These are phyloP conservation scores for Metalampra italica DNA, from an alignment of 2,888 invertebrate genomes.

Conservation along the genomic window DNA sequence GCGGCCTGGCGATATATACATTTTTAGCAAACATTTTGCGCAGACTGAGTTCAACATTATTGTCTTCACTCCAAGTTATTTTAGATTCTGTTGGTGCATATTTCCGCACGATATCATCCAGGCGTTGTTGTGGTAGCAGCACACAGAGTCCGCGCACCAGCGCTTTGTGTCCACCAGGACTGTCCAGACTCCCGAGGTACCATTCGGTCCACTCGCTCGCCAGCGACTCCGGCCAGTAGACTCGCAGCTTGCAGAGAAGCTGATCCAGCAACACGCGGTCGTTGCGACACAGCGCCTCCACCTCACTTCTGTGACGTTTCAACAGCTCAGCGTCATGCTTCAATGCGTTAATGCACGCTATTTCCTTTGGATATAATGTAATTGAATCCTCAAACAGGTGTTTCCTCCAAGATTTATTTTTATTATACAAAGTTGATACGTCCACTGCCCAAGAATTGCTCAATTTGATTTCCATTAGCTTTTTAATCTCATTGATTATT, in stretches of 20 bases:
- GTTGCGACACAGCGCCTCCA: constrained; percentile 31
- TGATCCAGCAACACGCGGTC: constrained; percentile 28
- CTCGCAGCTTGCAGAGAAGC: constrained; percentile 42
- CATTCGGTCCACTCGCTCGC: constrained; percentile 31
- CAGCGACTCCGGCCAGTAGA: constrained; percentile 48
- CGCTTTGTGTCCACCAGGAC: constrained; percentile 31
- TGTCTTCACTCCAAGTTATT: constrained; percentile 46
- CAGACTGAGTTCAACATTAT: constrained; percentile 35
- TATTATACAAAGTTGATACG: constrained; percentile 35
- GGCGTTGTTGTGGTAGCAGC: constrained; percentile 33
- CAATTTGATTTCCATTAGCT: constrained; percentile 31
- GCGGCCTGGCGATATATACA: constrained; percentile 48
- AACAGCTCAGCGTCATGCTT: constrained; percentile 53
- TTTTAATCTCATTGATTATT: constrained; percentile 32
- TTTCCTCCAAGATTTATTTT: constrained; percentile 47
- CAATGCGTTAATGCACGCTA: constrained; percentile 48
- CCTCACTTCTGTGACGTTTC: constrained; percentile 24
- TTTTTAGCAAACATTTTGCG: constrained; percentile 47
- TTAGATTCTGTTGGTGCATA: constrained; percentile 40
- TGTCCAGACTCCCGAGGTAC: constrained; percentile 29
- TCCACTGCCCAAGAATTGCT: constrained; percentile 27
- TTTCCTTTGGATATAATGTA: constrained; percentile 29
- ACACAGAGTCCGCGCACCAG: constrained; percentile 35
- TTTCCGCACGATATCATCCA: constrained; percentile 33
- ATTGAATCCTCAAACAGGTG: constrained; percentile 51